These are phyloP conservation scores for Gari tellinella DNA, from an alignment of 2,888 invertebrate genomes.

Conservation along the genomic window DNA sequence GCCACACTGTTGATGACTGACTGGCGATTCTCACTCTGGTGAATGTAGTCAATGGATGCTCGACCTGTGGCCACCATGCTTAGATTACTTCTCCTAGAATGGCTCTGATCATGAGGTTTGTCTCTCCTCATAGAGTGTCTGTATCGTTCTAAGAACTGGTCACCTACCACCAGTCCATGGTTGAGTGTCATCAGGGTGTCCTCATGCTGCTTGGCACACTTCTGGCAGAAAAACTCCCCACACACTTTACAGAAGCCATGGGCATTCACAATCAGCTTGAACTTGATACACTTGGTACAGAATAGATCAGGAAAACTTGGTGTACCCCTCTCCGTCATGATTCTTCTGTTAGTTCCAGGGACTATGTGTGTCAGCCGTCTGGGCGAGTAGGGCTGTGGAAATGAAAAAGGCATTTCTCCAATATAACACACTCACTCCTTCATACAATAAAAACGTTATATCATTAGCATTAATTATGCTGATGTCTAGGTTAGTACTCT, in stretches of 20 bases:
- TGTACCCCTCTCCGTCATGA: no score
- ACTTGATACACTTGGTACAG: constrained; percentile 43
- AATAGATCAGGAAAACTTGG: constrained; percentile 29
- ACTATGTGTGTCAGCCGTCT: no score
- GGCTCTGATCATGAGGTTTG: constrained; percentile 15
- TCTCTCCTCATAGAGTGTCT: constrained; percentile 50
- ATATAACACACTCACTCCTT: no score
- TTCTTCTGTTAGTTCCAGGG: no score
- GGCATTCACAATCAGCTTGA: constrained; percentile 33
- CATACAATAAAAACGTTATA: no score
- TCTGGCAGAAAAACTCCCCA: constrained; percentile 41
- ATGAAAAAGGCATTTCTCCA: no score
- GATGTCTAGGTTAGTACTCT: no score
- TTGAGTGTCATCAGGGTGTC: constrained; percentile 47
- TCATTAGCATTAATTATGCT: no score
- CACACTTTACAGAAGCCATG: constrained; percentile 55
- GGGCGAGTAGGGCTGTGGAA: no score
- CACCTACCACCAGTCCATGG: constrained; percentile 43
- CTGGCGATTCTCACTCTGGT: constrained; percentile 4
- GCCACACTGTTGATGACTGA: constrained; percentile 2
- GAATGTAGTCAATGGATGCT: constrained; percentile 29
- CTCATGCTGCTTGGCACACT: constrained; percentile 46
- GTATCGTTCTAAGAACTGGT: constrained; percentile 37
- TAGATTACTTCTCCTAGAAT: constrained; percentile 14
- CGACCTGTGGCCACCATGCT: constrained; percentile 42